Evolutionary conservation across 2,113 vertebrate genomes (phyloP).

Genomic region (Rhombomys opimus): DNA sequence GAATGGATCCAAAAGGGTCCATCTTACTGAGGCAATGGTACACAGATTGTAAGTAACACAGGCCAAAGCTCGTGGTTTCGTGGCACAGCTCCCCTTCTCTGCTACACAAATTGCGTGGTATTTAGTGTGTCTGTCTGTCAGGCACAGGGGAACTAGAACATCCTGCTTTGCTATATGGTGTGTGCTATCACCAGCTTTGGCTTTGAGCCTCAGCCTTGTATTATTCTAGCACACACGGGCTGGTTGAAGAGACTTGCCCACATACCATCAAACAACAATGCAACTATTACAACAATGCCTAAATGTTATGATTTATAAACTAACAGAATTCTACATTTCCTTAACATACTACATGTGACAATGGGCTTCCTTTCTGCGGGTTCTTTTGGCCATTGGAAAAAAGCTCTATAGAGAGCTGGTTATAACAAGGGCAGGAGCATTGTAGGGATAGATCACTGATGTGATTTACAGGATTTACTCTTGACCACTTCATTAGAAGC

Average conservation of each 20-base stretch:
- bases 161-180: not conserved
- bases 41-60: not conserved
- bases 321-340: not conserved
- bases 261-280: not conserved
- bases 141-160: not conserved
- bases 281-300: constrained; percentile 4
- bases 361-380: not conserved
- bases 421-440: not conserved
- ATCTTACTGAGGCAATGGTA: constrained; percentile 1
- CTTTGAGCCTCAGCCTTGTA: constrained; percentile 34
- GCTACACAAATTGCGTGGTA: not conserved
- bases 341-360: constrained; percentile 4
- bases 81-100: not conserved
- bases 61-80: not conserved
- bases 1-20: constrained; percentile 53
- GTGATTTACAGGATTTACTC: not conserved
- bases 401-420: not conserved
- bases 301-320: constrained; percentile 36
- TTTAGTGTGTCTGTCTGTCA: constrained; percentile 13
- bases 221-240: constrained; percentile 19
- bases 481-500: not conserved
- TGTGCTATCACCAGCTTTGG: not conserved
- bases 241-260: not conserved
- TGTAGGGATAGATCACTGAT: not conserved
- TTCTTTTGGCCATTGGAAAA: not conserved